phyloP scores from a whole-genome alignment of 2,888 invertebrate genomes.

The Aspidiotus destructor region DNA sequence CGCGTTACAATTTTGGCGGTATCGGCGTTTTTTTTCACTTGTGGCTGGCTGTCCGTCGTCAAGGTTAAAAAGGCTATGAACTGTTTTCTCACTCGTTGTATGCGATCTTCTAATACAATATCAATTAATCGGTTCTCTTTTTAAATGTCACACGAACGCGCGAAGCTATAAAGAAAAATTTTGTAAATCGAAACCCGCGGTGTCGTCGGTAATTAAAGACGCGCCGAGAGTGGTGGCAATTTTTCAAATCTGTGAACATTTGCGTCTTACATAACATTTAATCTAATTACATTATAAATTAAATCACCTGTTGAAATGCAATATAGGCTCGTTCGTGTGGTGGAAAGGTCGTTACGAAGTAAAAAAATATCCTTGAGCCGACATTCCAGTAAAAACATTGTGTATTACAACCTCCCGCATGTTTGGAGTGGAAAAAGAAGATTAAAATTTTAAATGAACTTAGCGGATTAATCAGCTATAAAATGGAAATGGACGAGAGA shows the following conservation, averaged over 20 bases:
- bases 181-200: background rate
- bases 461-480: too few species aligned
- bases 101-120: too few species aligned
- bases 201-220: background rate
- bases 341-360: background rate
- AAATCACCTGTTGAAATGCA: background rate
- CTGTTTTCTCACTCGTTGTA: too few species aligned
- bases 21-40: too few species aligned
- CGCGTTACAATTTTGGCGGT: too few species aligned
- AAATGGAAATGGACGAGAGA: too few species aligned
- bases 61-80: too few species aligned
- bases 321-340: background rate
- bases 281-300: constrained; percentile 3
- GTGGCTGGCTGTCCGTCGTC: too few species aligned
- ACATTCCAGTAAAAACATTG: background rate
- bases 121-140: too few species aligned
- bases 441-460: too few species aligned
- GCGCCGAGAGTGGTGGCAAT: background rate
- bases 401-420: background rate
- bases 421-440: too few species aligned
- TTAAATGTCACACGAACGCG: too few species aligned
- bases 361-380: background rate
- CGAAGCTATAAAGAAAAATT: background rate
- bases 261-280: constrained; percentile 1
- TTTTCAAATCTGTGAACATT: constrained; percentile 2